phyloP scores from a whole-genome alignment of 2,113 vertebrate species.

The Pygoscelis antarcticus region DNA sequence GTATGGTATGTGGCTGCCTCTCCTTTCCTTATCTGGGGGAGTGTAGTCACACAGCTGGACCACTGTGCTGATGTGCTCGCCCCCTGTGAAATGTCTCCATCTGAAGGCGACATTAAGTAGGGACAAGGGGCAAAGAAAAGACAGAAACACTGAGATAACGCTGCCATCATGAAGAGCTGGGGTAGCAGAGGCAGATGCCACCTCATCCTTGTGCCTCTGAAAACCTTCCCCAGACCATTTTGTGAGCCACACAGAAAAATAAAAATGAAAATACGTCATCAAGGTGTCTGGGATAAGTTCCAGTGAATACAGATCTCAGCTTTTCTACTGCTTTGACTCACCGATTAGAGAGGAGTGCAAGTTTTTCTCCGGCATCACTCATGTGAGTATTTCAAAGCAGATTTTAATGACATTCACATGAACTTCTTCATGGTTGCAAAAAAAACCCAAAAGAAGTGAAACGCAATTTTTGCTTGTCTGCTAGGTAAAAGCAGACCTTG shows the following conservation, averaged over 20 bases:
- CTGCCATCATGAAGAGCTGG: not conserved
- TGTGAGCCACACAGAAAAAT: not conserved
- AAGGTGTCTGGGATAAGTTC: not conserved
- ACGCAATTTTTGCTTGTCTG: not conserved
- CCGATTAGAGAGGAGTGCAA: not conserved
- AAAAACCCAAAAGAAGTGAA: not conserved
- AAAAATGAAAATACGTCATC: not conserved
- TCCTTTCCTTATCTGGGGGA: not conserved
- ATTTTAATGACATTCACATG: not conserved
- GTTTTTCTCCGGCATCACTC: not conserved
- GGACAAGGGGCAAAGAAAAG: not conserved
- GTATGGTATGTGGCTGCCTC: no score
- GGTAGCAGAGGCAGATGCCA: not conserved
- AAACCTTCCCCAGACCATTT: fast-evolving
- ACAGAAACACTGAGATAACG: fast-evolving
- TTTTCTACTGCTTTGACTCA: not conserved
- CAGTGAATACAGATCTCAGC: fast-evolving
- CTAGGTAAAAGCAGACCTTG: not conserved
- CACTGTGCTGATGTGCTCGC: fast-evolving
- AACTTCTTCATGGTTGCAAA: not conserved
- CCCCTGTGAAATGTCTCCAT: fast-evolving
- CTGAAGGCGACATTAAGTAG: fast-evolving
- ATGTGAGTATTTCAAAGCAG: not conserved
- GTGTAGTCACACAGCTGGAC: not conserved
- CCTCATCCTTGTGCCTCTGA: not conserved